Evolutionary conservation across 2,113 vertebrate genomes (phyloP).

Genomic region (Pelodiscus sinensis): DNA sequence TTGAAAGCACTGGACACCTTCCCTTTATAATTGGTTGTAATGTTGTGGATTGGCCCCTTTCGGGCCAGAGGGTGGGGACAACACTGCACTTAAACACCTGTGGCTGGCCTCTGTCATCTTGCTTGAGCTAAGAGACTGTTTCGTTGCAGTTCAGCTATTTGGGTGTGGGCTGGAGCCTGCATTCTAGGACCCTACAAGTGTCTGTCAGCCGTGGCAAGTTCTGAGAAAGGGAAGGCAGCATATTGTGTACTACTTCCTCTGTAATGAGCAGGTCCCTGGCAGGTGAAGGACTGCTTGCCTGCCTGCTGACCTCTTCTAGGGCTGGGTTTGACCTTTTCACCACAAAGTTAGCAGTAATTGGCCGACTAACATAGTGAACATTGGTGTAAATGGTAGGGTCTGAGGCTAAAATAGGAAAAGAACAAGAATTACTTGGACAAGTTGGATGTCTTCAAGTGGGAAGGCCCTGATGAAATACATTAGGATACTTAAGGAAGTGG

Average conservation of each 20-base stretch:
- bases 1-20: fast-evolving
- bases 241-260: neutral
- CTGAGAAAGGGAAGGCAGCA: neutral
- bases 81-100: neutral
- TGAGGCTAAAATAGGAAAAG: neutral
- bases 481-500: neutral
- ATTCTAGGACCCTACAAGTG: neutral
- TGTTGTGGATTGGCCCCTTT: fast-evolving
- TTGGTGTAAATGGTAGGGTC: neutral
- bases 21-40: fast-evolving
- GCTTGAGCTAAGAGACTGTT: neutral
- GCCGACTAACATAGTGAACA: neutral
- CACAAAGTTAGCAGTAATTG: neutral
- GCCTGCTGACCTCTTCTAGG: neutral
- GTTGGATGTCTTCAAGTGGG: neutral
- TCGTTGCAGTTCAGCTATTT: neutral
- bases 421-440: neutral
- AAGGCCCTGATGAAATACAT: neutral
- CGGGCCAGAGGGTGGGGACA: neutral
- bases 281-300: fast-evolving
- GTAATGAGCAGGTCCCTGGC: neutral
- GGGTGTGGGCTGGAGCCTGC: fast-evolving
- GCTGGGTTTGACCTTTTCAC: neutral
- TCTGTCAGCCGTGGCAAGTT: neutral
- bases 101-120: neutral